Evolutionary conservation across 1,140 invertebrate genomes (phyloP), one percentile per base, ranked within the genome.

Genomic region (Seison nebaliae): DNA sequence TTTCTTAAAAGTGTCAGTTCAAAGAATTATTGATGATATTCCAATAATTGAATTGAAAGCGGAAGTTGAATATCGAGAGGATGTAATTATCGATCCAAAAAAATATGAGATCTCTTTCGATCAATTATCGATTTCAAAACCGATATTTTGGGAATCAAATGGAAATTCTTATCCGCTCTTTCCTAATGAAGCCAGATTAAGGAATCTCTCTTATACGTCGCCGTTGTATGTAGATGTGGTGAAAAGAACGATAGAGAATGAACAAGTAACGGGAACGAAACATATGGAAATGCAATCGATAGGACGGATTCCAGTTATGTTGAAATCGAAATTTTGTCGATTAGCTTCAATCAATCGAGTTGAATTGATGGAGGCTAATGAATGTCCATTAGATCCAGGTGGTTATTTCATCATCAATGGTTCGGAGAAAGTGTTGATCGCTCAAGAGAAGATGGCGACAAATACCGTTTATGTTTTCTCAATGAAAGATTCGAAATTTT

Each of bases 1-100:
- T 63, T 96, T 96, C 53, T 93, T 96, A 57, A 83, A 93, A 53
- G 96, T 94, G 83, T 93, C 83, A 8, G 83, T 96, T 15, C 86
- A 96, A 52, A 66, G 84, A 46, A 96, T 96, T 55, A 84, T 96
- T 2, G 86, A 94, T 63, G 86, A 96, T 58, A 84, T 86, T 0
- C 84, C 83, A 9, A 76, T 76, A 36, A 88, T 96, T 43, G 86
- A 96, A 53, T 62, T 96, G 12, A 79, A 93, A 60, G 84, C 81
- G 1, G 88, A 96, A 65, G 79, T 83, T 3, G 84, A 94, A 51
- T 83, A 96, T 62, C 73, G 71, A 7, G 69, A 70, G 9, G 83
- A 81, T 23, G 75, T 79, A 1, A 71, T 88, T 30, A 83, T 88
- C 62, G 76, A 70, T 38, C 80, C 83, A 19, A 74, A 80, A 5